Evolutionary conservation across 2,888 invertebrate species (phyloP), one percentile per base, ranked within the genome.

Genomic region (Melitaea athalia): DNA sequence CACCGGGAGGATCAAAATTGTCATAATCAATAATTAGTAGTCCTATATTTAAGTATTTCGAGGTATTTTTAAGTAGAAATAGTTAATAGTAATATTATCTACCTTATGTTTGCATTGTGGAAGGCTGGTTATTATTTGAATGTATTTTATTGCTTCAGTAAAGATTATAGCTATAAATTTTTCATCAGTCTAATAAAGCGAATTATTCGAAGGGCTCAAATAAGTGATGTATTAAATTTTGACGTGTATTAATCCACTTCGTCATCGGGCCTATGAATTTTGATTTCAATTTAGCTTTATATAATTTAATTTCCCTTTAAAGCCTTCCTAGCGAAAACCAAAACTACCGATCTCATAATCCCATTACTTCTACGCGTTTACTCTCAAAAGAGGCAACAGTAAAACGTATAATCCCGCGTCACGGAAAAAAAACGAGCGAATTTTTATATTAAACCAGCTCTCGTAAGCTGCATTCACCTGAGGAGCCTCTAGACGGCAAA

Each of bases 401-500:
- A 86, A 84, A 85, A 85, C 82, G 83, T 87, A 85, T 82, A 84
- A 86, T 83, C 82, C 82, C 83, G 83, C 82, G 84, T 81, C 78
- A 79, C 82, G 79, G 73, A 72, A 82, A 85, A 87, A 87, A 85
- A 88, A 82, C 83, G 86, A 83, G 82, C 79, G 78, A 87, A 86
- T 88, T 90, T 90, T 91, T 88, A 90, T 91, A 90, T 91, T 88
- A 91, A 92, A 90, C 87, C 86, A 79, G 84, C 85, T 83, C 86
- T 85, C 79, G 85, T 82, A 80, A 81, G 85, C 86, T 86, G 89
- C 88, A 88, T 91, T 90, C 88, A 91, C 88, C 87, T 90, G 88
- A 90, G 89, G 85, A 85, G 85, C 86, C 88, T 82, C 91, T 90
- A 90, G 89, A 91, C 91, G 87, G 89, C 86, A 89, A 91, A 92